Evolutionary conservation across 2,113 vertebrate genomes (phyloP), one percentile per base, ranked within the genome.

Genomic region (Petroica traversi): DNA sequence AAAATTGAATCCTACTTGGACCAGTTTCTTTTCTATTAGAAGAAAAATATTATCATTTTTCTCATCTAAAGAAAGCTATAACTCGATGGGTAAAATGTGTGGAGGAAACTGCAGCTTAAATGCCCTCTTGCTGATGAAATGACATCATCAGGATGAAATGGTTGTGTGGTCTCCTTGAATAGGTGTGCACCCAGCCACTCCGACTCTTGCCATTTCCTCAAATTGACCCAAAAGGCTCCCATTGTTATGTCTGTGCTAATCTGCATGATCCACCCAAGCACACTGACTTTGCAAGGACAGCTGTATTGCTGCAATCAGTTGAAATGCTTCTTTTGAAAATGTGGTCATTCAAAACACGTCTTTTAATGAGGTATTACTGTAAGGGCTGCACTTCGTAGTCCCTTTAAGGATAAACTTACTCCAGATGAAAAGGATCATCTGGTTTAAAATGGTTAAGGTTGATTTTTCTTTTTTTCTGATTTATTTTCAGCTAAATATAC

Each of bases 341-440:
- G 43, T 66, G 67, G 96, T 93, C 92, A 96, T 96, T 95, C 95
- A 91, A 95, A 96, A 92, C 89, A 46, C 28, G 64, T 20, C 49
- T 95, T 95, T 85, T 75, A 91, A 96, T 69, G 91, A 93, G 86
- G 74, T 91, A 95, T 92, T 93, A 82, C 59, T 92, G 26, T 63
- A 80, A 94, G 48, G 29, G 38, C 59, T 85, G 73, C 40, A 66
- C 71, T 77, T 12, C 4, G n/a, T 45, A 85, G 48, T 74, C 29
- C 34, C 63, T 69, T 51, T 51, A 89, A 92, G 61, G 49, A 69
- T 85, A 96, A 97, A 94, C 82, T 91, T 77, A 94, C 89, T 94
- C 89, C 92, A 97, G 94, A 96, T 96, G 95, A 97, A 97, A 97
- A 91, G 74, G 69, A 96, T 97, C 91, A 94, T 94, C 82, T 76